phyloP scores from a whole-genome alignment of 2,888 invertebrate genomes.

The Ceriagrion tenellum region DNA sequence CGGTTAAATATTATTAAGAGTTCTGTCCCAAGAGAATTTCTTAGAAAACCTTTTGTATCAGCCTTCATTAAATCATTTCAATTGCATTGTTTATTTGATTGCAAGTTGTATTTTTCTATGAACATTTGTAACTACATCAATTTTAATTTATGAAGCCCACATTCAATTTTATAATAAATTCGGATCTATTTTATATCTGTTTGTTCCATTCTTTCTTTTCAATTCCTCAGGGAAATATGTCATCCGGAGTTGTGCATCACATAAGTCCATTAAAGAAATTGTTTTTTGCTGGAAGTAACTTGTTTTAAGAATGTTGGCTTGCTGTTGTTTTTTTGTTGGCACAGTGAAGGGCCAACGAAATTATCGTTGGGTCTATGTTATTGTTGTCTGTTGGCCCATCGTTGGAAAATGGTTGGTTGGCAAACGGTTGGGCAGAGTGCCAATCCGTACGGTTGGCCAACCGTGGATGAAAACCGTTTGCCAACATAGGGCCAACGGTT shows the following conservation, averaged over 20 bases:
- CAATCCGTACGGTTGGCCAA: background rate
- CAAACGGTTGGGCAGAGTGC: background rate
- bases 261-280: background rate
- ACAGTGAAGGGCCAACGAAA: background rate
- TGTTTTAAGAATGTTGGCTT: background rate
- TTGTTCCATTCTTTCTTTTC: background rate
- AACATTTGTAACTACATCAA: background rate
- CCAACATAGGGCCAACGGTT: background rate
- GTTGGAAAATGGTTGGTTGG: background rate
- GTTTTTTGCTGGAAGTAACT: background rate
- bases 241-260: background rate
- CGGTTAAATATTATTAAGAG: background rate
- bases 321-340: background rate
- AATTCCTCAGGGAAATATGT: background rate
- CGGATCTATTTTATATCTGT: background rate
- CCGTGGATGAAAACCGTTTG: background rate
- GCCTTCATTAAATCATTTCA: background rate
- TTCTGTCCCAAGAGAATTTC: conserved; percentile 2
- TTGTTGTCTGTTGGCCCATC: background rate
- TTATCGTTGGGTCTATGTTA: background rate
- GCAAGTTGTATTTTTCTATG: background rate
- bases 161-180: background rate
- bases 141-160: too few relatives aligned
- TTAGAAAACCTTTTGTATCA: background rate
- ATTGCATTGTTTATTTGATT: background rate